A percentile compares a stretch with the other conserved stretches of the same genome.
These are phyloP conservation scores for Callinectes sapidus DNA, from an alignment of 2,888 invertebrate species.

Conservation along the genomic window DNA sequence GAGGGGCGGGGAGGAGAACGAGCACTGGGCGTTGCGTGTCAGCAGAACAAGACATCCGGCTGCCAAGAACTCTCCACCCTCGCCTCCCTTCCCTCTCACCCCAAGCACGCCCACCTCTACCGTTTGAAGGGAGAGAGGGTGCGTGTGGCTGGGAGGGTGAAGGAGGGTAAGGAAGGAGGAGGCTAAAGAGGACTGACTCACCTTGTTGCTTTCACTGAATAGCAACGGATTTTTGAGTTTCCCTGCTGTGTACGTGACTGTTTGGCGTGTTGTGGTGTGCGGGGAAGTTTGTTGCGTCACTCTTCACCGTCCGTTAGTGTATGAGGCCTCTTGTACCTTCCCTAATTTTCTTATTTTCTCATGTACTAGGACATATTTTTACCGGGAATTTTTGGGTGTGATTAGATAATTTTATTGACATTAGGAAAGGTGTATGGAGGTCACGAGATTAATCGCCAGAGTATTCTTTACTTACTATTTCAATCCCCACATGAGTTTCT, in stretches of 20 bases:
- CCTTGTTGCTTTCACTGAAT: constrained; percentile 1
- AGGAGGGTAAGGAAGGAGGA: background rate
- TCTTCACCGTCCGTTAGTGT: background rate
- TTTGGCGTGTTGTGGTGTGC: background rate
- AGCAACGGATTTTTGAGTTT: background rate
- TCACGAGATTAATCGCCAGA: no score
- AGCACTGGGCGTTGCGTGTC: background rate
- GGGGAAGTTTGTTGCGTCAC: background rate
- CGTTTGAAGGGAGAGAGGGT: background rate
- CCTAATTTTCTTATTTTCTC: no score
- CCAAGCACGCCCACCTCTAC: background rate
- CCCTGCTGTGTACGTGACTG: background rate
- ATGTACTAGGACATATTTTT: no score
- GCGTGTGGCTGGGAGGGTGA: background rate
- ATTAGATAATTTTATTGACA: no score
- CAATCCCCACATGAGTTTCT: no score
- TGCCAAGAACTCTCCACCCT: background rate
- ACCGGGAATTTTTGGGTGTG: no score
- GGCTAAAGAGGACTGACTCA: background rate
- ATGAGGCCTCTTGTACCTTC: no score
- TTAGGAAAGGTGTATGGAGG: no score
- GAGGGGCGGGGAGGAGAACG: background rate
- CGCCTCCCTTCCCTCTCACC: background rate
- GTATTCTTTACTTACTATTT: no score
- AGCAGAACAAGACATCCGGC: background rate